Percentiles rank a stretch among this genome's conserved stretches.
phyloP scores from a whole-genome alignment of 2,888 invertebrate species.

The Agrochola lychnidis region DNA sequence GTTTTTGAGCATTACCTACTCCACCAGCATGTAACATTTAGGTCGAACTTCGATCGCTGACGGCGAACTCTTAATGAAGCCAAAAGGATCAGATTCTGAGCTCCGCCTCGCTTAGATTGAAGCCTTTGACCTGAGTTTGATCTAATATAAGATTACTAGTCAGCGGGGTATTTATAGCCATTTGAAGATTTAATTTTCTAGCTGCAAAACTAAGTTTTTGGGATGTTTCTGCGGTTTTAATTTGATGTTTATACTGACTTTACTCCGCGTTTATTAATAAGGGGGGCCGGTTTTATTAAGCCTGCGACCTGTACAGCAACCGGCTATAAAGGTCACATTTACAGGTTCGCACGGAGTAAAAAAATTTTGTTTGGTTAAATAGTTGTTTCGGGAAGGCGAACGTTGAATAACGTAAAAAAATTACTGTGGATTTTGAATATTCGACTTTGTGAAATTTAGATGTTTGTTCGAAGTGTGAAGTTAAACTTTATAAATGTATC shows the following conservation, averaged over 20 bases:
- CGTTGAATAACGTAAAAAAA: neutral
- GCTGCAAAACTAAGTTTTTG: neutral
- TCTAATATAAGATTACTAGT: conserved; percentile 25
- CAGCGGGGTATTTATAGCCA: neutral
- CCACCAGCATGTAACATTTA: neutral
- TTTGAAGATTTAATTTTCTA: neutral
- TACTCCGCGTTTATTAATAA: too few relatives aligned
- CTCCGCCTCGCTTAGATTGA: conserved; percentile 1
- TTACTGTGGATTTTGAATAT: neutral
- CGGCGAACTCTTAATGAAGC: conserved; percentile 44
- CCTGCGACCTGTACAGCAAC: neutral
- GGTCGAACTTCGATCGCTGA: conserved; percentile 24
- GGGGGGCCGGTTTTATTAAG: too few relatives aligned
- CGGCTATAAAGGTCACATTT: neutral
- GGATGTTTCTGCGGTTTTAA: neutral
- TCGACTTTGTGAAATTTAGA: neutral
- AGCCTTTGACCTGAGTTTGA: conserved; percentile 30
- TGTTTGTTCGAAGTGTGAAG: neutral
- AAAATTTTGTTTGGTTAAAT: neutral
- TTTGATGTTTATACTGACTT: neutral
- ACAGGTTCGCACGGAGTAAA: too few relatives aligned
- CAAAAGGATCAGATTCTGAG: conserved; percentile 40
- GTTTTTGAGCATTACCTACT: neutral
- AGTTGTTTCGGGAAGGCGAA: neutral
- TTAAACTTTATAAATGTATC: neutral